Evolutionary conservation across 1,140 invertebrate species (phyloP).

Genomic region (Lepidotrigona ventralis): DNA sequence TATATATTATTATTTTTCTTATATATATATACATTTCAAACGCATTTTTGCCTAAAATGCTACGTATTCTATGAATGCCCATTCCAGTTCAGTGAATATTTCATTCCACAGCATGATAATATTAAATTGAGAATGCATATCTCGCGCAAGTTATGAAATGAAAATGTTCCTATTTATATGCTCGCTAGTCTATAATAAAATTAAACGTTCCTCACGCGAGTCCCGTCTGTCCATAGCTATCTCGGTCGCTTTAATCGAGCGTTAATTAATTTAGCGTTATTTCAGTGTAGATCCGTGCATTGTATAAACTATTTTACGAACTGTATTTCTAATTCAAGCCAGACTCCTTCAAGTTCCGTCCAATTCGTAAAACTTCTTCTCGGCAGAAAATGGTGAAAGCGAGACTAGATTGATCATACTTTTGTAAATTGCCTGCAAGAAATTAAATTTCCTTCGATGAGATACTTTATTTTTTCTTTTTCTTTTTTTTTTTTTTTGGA

Average conservation of each 20-base stretch:
- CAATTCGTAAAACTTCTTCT: too few species aligned
- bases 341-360: too few species aligned
- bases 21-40: not conserved
- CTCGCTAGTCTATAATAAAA: not conserved
- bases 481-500: too few species aligned
- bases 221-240: not conserved
- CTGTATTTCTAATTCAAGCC: too few species aligned
- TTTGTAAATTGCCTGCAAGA: too few species aligned
- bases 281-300: too few species aligned
- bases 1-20: not conserved
- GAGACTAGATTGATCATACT: too few species aligned
- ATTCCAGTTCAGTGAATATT: not conserved
- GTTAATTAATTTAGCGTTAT: not conserved
- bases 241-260: not conserved
- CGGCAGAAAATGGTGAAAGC: too few species aligned
- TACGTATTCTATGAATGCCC: not conserved
- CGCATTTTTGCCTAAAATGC: not conserved
- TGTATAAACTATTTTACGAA: too few species aligned
- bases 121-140: not conserved
- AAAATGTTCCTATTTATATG: too few species aligned
- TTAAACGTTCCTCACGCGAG: not conserved
- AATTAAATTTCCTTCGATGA: too few species aligned
- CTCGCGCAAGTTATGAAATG: not conserved
- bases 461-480: too few species aligned
- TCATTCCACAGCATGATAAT: not conserved